Base-by-base conservation (phyloP, 2,113 vertebrate species). In the Callopanchax toddi region DNA sequence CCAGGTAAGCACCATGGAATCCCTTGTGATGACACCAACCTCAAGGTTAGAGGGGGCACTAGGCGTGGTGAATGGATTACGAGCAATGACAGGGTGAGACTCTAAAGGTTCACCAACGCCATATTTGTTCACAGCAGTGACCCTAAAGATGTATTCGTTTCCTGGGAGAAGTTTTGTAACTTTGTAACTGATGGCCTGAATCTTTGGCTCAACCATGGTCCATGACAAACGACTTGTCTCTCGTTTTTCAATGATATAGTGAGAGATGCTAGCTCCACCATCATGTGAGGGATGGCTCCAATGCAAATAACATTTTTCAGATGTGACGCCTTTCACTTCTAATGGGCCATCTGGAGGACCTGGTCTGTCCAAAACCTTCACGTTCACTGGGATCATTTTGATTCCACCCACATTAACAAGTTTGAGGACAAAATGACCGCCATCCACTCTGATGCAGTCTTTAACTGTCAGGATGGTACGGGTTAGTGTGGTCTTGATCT, bases 61-160 rank as follows among this genome's bases (percentile, higher is more conserved):
- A 45, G 97, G 94, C 52, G 88, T 90, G 69, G 92, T 96, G 81
- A 96, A 99, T 50, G 97, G 97, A 87, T 99, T 98, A 82, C 93
- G 79, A 79, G 97, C 97, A 81, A 97, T 74, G 11, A 96, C 72
- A 69, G 97, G 91, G 32, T 98, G 96, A 68, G 97, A 99, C 90
- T 98, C 97, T 60, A 99, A 92, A 26, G 95, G 90, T 67, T 99
- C 97, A 60, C 97, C 97, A 69, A 93, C 89, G 75, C 97, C 97
- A 1, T 96, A 99, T 90, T 99, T 99, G 80, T 99, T 99, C 34
- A 98, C 97, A 74, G 96, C 97, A 91, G 94, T 96, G 66, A 99
- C 90, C 81, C 97, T 95, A 89, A 99, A 99, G 69, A 99, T 98
- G 67, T 99, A 99, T 74, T 99, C 97, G 81, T 99, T 99, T 32